phyloP scores from a whole-genome alignment of 30 jellyfish, hydroid and myxozoan species.

The Turritopsis rubra region DNA sequence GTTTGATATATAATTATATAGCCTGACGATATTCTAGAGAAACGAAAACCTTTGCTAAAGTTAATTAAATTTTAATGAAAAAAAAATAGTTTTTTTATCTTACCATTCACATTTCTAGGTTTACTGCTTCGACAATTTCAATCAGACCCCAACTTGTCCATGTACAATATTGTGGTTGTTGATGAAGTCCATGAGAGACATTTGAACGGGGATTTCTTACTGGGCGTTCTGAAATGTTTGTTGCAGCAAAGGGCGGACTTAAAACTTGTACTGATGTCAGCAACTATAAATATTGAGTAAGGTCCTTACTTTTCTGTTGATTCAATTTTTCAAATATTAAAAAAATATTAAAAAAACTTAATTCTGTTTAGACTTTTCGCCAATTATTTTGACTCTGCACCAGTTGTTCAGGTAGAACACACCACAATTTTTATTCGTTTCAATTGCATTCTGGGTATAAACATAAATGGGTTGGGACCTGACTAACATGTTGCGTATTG shows the following conservation, averaged over 20 bases:
- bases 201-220: slow-evolving; percentile 87
- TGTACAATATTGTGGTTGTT: slow-evolving; percentile 83
- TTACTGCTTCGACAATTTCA: slow-evolving; percentile 93
- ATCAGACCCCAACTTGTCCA: slow-evolving; percentile 70
- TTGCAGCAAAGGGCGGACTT: slow-evolving; percentile 75
- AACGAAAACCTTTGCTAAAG: too few species aligned
- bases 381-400: slow-evolving; percentile 2
- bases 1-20: too few species aligned
- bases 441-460: too few species aligned
- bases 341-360: not conserved
- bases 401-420: not conserved
- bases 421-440: too few species aligned
- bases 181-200: slow-evolving; percentile 99
- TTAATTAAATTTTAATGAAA: too few species aligned
- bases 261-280: slow-evolving; percentile 95
- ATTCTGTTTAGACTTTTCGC: not conserved
- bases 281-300: slow-evolving; percentile 93
- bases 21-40: too few species aligned
- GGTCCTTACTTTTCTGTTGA: not conserved
- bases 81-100: too few species aligned
- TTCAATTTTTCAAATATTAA: not conserved
- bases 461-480: too few species aligned
- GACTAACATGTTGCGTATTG: too few species aligned
- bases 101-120: slow-evolving; percentile 34
- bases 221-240: slow-evolving; percentile 85